These are phyloP conservation scores for Stramonita haemastoma DNA, from an alignment of 2,888 invertebrate genomes.

Conservation along the genomic window DNA sequence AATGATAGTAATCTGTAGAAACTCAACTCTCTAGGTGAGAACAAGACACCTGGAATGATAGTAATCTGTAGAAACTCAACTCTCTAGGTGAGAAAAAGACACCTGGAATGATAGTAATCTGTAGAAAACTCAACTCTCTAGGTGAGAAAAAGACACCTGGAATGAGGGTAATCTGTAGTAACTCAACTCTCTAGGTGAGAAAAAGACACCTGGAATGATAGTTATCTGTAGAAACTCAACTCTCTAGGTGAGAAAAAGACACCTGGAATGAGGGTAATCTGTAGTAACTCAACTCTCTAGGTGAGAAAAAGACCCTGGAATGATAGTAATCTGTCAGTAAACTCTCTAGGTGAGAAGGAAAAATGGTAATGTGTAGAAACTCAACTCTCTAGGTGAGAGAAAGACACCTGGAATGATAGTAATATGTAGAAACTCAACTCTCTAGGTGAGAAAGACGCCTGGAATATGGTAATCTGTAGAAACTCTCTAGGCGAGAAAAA, in stretches of 20 bases:
- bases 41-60: background rate
- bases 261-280: no score
- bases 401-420: background rate
- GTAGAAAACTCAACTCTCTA: conserved; percentile 88
- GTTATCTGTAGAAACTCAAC: conserved; percentile 84
- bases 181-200: conserved; percentile 91
- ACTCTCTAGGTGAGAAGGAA: conserved; percentile 86
- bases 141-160: conserved; percentile 81
- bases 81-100: conserved; percentile 84
- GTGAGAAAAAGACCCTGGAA: conserved; percentile 79
- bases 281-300: conserved; percentile 88
- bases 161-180: conserved; percentile 66
- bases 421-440: conserved; percentile 86
- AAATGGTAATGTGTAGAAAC: conserved; percentile 79
- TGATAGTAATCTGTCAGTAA: conserved; percentile 73
- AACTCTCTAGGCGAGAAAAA: conserved; percentile 87
- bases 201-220: background rate
- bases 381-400: conserved; percentile 89
- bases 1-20: conserved; percentile 77
- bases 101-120: no score
- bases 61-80: conserved; percentile 84
- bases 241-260: conserved; percentile 84
- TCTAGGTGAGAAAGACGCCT: conserved; percentile 82
- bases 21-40: conserved; percentile 91
- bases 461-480: no score